Evolutionary conservation across 2,888 invertebrate genomes (phyloP).

Genomic region (Ochlodes sylvanus): DNA sequence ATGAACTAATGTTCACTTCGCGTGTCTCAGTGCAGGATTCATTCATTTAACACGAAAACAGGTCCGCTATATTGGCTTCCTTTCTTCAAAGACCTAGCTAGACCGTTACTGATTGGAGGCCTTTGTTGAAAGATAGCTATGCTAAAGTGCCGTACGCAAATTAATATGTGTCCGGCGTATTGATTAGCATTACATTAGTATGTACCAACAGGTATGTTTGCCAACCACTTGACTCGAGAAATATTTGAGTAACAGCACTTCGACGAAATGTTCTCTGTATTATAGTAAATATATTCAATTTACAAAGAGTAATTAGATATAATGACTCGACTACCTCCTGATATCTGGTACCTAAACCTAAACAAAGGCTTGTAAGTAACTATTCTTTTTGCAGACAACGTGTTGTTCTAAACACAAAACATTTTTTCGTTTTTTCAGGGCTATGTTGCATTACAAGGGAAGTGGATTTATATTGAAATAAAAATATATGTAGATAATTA

Average conservation of each 20-base stretch:
- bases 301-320: neutral
- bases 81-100: constrained; percentile 56
- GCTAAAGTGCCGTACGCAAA: constrained; percentile 74
- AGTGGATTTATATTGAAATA: too few relatives aligned
- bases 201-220: constrained; percentile 70
- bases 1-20: constrained; percentile 41
- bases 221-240: constrained; percentile 65
- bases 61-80: constrained; percentile 48
- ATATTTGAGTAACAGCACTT: constrained; percentile 72
- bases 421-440: too few relatives aligned
- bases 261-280: constrained; percentile 40
- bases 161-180: constrained; percentile 78
- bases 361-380: neutral
- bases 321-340: neutral
- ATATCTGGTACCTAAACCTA: neutral
- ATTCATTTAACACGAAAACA: constrained; percentile 21
- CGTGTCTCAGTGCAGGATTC: constrained; percentile 43
- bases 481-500: too few relatives aligned
- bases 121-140: constrained; percentile 59
- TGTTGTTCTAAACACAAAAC: too few relatives aligned
- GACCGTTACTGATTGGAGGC: constrained; percentile 67
- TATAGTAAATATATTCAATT: neutral
- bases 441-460: too few relatives aligned
- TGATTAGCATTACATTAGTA: constrained; percentile 80
- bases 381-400: too few relatives aligned